A percentile compares a stretch with the other conserved stretches of the same genome.
Evolutionary conservation across 2,888 invertebrate genomes (phyloP).

Genomic region (Alviniconcha strummeri): DNA sequence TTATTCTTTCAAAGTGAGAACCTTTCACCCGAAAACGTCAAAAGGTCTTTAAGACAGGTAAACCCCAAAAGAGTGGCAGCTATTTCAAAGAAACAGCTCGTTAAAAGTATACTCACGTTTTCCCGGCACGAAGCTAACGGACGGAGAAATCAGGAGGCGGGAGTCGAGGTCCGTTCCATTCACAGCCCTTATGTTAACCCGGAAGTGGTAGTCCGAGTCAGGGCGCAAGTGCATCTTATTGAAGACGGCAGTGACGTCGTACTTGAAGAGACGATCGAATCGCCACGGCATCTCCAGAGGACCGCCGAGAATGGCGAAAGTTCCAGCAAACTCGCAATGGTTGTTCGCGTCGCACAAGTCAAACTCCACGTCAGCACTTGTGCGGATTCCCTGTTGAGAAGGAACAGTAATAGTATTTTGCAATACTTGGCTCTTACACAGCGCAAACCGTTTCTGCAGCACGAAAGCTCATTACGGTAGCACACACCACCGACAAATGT

Average conservation of each 20-base stretch:
- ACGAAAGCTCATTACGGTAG: too few relatives aligned
- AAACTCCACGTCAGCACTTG: slow-evolving; percentile 40
- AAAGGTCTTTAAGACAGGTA: too few relatives aligned
- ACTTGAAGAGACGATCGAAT: slow-evolving; percentile 44
- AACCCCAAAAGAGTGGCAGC: too few relatives aligned
- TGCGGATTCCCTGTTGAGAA: slow-evolving; percentile 43
- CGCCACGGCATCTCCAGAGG: slow-evolving; percentile 47
- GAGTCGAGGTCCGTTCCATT: slow-evolving; percentile 39
- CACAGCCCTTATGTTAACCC: slow-evolving; percentile 30
- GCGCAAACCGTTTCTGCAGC: too few relatives aligned
- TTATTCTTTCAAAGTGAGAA: too few relatives aligned
- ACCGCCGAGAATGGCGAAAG: slow-evolving; percentile 40
- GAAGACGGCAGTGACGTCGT: slow-evolving; percentile 45
- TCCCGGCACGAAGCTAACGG: slow-evolving; percentile 41
- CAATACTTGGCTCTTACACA: too few relatives aligned
- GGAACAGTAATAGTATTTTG: slow-evolving; percentile 37
- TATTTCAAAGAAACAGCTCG: too few relatives aligned
- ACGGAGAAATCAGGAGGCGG: slow-evolving; percentile 37
- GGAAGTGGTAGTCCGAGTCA: slow-evolving; percentile 39
- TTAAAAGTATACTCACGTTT: slow-evolving; percentile 13
- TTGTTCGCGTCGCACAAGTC: slow-evolving; percentile 31
- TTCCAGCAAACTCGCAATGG: slow-evolving; percentile 32
- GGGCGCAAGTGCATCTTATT: slow-evolving; percentile 36
- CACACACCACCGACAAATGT: background rate
- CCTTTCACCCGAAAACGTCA: too few relatives aligned